Base-by-base conservation (phyloP, 2,113 vertebrate species). In the Toxostoma redivivum region DNA sequence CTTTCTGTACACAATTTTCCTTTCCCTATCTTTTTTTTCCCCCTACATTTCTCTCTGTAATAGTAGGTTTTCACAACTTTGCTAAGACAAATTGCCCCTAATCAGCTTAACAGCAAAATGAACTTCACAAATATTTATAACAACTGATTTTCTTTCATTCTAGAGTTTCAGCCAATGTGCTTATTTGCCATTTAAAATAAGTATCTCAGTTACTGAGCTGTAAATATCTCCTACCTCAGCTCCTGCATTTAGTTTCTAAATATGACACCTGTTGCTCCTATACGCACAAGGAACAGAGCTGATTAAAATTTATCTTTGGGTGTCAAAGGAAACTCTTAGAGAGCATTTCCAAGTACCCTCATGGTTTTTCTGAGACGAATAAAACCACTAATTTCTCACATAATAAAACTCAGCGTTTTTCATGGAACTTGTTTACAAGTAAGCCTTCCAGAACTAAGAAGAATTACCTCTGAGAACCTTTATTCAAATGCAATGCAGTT, bases 101-200 rank as follows among this genome's bases (percentile, higher is more conserved):
- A 92, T 87, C 44, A 48, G 67, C 90, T 84, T 72, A 88, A 87
- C 74, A 54, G 56, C 87, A 74, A 61, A 87, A 77, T 51, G 48
- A 88, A 82, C 88, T 73, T 82, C 57, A 45, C 92, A 86, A 57
- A 88, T 89, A 86, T 73, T 97, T 93, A 81, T 82, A 72, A 90
- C 70, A 74, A 81, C 71, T 85, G 96, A 92, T 92, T 92, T 92
- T 88, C 89, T 90, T 94, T 95, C 95, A 83, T 92, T 94, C 95
- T 96, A 93, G 93, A 83, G 94, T 96, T 94, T 95, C 94, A 96
- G 79, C 70, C 94, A 73, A 40, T 93, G 95, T 90, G 89, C 90
- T 69, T 94, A 88, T 94, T 97, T 97, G 93, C 94, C 94, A 94
- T 97, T 97, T 98, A 95, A 94, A 97, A 90, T 91, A 89, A 95